Evolutionary conservation across 2,888 invertebrate genomes (phyloP).

Genomic region (Ischnus inquisitorius): DNA sequence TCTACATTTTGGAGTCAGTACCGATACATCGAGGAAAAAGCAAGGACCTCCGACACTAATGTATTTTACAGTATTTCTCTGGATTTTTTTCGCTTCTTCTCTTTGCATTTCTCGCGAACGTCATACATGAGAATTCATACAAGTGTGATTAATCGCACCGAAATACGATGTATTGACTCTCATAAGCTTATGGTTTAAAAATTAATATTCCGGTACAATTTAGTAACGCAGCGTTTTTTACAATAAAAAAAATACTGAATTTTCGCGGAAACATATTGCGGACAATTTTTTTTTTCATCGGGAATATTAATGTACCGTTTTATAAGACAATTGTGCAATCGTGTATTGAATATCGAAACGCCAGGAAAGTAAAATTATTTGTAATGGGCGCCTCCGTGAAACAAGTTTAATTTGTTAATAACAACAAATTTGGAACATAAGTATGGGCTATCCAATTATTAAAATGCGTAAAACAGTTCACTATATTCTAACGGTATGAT

Average conservation of each 20-base stretch:
- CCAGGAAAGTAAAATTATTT: conserved; percentile 1
- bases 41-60: conserved; percentile 5
- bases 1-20: conserved; percentile 5
- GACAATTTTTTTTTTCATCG: neutral
- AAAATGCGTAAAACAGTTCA: too few relatives aligned
- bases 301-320: neutral
- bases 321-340: neutral
- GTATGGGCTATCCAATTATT: too few relatives aligned
- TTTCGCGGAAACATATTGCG: neutral
- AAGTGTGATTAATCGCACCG: neutral
- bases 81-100: neutral
- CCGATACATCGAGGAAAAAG: neutral
- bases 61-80: neutral
- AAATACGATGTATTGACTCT: neutral
- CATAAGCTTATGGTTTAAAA: neutral
- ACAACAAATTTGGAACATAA: too few relatives aligned
- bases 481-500: too few relatives aligned
- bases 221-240: neutral
- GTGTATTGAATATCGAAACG: neutral
- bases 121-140: neutral
- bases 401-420: too few relatives aligned
- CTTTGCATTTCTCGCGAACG: neutral
- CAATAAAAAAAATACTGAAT: too few relatives aligned
- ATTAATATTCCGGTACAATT: neutral
- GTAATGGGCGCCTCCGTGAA: neutral